Evolutionary conservation across 2,113 vertebrate genomes (phyloP), one percentile per base, ranked within the genome.

Genomic region (Rhinopomastus cyanomelas): DNA sequence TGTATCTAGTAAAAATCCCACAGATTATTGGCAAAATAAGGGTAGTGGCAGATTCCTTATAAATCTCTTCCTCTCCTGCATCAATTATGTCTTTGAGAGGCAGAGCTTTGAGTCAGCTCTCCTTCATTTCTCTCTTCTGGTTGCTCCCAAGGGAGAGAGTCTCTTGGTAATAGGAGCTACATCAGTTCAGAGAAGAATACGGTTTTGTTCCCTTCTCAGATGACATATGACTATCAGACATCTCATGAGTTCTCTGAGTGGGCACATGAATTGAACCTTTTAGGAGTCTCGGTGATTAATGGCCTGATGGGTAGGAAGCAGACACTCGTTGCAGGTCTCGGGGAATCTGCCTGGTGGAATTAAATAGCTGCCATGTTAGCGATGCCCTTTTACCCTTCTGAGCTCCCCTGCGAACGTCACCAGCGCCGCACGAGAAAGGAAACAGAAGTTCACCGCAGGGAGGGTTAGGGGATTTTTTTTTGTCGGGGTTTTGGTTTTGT

Each of bases 251-350:
- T 90, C 90, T 84, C 84, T n/a, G 83, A 95, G 94, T 81, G 90
- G 93, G 92, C 92, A 86, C 90, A 59, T 85, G 92, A 95, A 94
- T 66, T 87, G 91, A 95, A 95, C 92, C 94, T 94, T 93, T 95
- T 93, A 92, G 91, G 87, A 95, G 91, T 57, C 84, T 79, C 6
- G 5, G 78, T 95, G 93, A 92, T 95, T 94, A 94, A 95, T 94
- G 84, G 88, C 71, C 74, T 91, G 88, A 87, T 87, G 88, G 88
- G 92, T 90, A 72, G 90, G 83, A 91, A 92, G 88, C 92, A 92
- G 94, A 88, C 12, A 0, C 82, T 94, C 1, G 0, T 92, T 87
- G 23, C 89, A 85, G 75, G 81, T 95, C 85, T 89, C 12, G 1
- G 83, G 77, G 88, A 42, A 85, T 95, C 49, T 84, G 80, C 86